phyloP scores from a whole-genome alignment of 2,113 vertebrate species.

The Isurus oxyrinchus region DNA sequence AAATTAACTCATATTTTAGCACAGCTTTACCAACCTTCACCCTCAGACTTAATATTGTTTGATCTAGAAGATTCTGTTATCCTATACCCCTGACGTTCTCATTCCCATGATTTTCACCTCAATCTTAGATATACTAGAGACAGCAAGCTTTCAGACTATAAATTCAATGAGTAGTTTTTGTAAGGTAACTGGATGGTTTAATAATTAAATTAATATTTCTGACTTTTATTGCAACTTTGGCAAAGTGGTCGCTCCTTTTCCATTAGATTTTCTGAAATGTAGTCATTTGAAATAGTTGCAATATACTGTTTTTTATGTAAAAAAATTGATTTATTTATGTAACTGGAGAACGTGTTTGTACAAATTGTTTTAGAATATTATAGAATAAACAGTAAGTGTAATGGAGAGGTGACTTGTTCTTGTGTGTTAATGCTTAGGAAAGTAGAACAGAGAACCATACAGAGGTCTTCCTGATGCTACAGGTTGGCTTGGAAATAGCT shows the following conservation, averaged over 20 bases:
- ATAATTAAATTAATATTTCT: slow-evolving; percentile 15
- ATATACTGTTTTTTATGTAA: slow-evolving; percentile 18
- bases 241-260: background rate
- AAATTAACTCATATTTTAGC: background rate
- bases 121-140: background rate
- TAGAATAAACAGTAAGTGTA: slow-evolving; percentile 12
- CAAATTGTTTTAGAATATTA: slow-evolving; percentile 2
- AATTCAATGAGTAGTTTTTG: background rate
- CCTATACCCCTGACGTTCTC: background rate
- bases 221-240: background rate
- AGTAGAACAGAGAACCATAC: background rate
- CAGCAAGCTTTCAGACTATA: background rate
- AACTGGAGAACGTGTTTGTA: background rate
- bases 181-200: slow-evolving; percentile 13
- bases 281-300: slow-evolving; percentile 15
- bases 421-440: background rate
- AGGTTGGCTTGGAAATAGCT: background rate
- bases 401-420: background rate
- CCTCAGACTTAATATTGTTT: background rate
- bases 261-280: slow-evolving; percentile 18
- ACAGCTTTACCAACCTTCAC: background rate
- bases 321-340: slow-evolving; percentile 23
- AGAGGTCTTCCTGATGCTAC: background rate
- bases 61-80: background rate
- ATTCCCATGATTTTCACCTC: background rate